Base-by-base conservation (phyloP, 2,888 invertebrate genomes). In the Salticus scenicus region DNA sequence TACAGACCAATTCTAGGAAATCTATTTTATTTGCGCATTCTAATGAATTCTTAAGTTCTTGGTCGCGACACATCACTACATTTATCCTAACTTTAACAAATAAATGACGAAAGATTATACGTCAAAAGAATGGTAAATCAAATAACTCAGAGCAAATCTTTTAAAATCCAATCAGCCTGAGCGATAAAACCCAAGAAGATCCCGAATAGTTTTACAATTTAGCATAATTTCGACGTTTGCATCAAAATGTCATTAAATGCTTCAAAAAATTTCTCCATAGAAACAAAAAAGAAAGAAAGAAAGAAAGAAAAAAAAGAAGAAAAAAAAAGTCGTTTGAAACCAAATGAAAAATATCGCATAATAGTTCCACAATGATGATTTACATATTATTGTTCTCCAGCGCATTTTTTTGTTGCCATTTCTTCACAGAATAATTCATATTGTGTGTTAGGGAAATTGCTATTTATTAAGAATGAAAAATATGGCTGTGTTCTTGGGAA, bases 271-370 rank as follows among this genome's bases (percentile, higher is more conserved):
- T 70, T 37, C 71, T 74, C 71, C 64, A 37, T 20, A 27, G 28
- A 14, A 12, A n/a, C n/a, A n/a, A n/a, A n/a, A n/a, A n/a, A n/a
- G n/a, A n/a, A n/a, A n/a, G n/a, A n/a, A n/a, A n/a, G 7, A 28
- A 24, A 64, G 63, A 47, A 37, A 42, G 63, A 70, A 41, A 33
- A 78, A 5, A 28, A 24, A 64, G 63, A 47, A 37, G 64, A 71
- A 70, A 41, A 33, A 78, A 63, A 31, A 37, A 57, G 47, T 12
- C 14, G 66, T 82, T 63, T 69, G 69, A 70, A 82, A 75, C 75
- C 27, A 74, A 83, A 83, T 83, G 76, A 83, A 83, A 83, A 83
- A 83, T 76, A 76, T 76, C 81, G 70, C 81, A 75, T 82, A 75
- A 75, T 63, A 75, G 20, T 30, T 63, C 63, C 81, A 30, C 67